These are phyloP conservation scores for Tethya wilhelma DNA, from an alignment of 37 sponge, comb jelly and placozoan genomes.

Conservation along the genomic window DNA sequence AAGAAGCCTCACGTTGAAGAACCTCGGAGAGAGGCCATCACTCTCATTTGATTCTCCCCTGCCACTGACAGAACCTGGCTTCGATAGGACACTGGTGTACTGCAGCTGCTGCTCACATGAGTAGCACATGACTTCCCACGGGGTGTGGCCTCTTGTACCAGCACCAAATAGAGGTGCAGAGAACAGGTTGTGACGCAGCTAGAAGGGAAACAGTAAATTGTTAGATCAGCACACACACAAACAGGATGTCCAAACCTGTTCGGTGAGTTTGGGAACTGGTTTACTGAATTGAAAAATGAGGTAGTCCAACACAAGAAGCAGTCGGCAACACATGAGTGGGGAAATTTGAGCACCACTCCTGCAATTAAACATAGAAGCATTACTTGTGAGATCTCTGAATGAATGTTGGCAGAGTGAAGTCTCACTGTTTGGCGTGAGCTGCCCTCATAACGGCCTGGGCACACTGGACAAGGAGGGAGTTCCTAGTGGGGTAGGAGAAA, in stretches of 20 bases:
- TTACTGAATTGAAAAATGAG: constrained; percentile 65
- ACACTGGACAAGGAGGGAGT: constrained; percentile 40
- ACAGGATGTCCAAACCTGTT: constrained; percentile 75
- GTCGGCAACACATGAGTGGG: constrained; percentile 57
- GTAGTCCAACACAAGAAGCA: constrained; percentile 78
- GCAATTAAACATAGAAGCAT: background rate
- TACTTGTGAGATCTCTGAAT: too few relatives aligned
- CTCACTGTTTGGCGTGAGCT: constrained; percentile 54
- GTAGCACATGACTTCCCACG: constrained; percentile 32
- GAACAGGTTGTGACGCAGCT: constrained; percentile 33
- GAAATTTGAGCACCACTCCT: constrained; percentile 45
- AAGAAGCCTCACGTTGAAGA: constrained; percentile 62
- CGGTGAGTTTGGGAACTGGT: constrained; percentile 51
- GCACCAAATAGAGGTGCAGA: background rate
- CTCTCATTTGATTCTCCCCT: background rate
- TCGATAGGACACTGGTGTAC: constrained; percentile 39
- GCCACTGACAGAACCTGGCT: background rate
- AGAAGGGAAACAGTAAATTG: background rate
- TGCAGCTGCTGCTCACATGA: constrained; percentile 50
- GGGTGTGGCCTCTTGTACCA: background rate
- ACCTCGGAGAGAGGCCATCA: constrained; percentile 29
- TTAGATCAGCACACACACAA: too few relatives aligned
- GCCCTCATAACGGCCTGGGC: constrained; percentile 54
- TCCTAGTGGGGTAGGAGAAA: constrained; percentile 46
- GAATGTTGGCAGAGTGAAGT: background rate